Evolutionary conservation across 2,888 invertebrate species (phyloP), one percentile per base, ranked within the genome.

Genomic region (Caenorhabditis becei): DNA sequence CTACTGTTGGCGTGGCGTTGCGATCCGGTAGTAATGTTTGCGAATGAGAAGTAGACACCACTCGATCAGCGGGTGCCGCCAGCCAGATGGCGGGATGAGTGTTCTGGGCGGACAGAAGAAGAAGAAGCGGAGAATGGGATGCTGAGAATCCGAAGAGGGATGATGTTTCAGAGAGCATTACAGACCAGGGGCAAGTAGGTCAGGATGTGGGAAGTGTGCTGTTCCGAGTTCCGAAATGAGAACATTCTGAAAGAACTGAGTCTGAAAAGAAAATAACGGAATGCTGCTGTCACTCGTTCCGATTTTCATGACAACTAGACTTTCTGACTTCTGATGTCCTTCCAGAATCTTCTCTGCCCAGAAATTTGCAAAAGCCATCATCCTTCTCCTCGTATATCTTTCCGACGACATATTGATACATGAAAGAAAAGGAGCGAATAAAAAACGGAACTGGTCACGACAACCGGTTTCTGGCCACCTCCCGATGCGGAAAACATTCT

Each of bases 11-110:
- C n/a, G n/a, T 14, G 41, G 32, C 32, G 53, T 14, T 32, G 20
- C 51, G 61, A 59, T 66, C 66, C 51, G 58, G 65, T 66, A 66
- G 74, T 74, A 74, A 66, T 74, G 59, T 66, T 71, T 74, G 74
- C 28, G 59, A 59, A 32, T 5, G 32, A 10, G 32, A 41, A 41
- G 41, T 41, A 66, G 65, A 65, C 72, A 65, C 74, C 74, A 74
- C 58, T 74, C 74, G 59, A 74, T 74, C 74, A 66, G 65, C 65
- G 72, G 72, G 72, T 72, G 72, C 26, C 41, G 41, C 53, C 26
- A 5, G 23, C 62, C 71, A 62, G 71, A 62, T 71, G 71, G 59
- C 35, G 51, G 37, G 44, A 32, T 28, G 53, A 16, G n/a, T 16
- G 37, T 24, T 44, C 44, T 23, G 51, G 56, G 20, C 35, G 41